These are phyloP conservation scores for Agriopis aurantiaria DNA, from an alignment of 2,888 invertebrate genomes.

Conservation along the genomic window DNA sequence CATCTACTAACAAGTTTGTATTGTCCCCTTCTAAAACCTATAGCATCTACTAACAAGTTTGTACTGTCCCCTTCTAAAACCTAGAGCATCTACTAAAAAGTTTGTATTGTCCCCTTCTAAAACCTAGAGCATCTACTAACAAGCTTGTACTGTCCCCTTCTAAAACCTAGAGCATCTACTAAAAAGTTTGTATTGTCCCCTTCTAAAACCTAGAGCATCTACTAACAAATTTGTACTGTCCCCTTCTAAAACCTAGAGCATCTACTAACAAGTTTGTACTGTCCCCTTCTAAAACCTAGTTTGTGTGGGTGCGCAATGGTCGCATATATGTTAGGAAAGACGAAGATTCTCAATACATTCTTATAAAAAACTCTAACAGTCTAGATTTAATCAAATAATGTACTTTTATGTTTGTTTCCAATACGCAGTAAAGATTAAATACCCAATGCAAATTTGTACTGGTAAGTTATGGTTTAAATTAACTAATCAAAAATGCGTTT, in stretches of 20 bases:
- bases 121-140: neutral
- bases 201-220: neutral
- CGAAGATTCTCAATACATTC: no score
- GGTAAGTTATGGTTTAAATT: no score
- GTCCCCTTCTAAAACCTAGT: neutral
- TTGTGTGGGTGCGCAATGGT: no score
- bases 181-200: neutral
- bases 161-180: neutral
- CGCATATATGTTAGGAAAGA: no score
- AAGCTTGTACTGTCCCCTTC: constrained; percentile 25
- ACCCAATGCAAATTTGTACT: no score
- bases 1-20: neutral
- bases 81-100: neutral
- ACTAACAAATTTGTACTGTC: neutral
- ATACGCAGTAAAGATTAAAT: no score
- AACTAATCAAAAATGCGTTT: no score
- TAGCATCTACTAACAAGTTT: neutral
- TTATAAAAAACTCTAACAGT: no score
- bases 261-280: neutral
- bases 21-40: neutral
- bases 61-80: neutral
- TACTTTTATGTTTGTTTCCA: no score
- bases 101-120: neutral
- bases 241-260: neutral
- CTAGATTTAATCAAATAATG: no score